These are phyloP conservation scores for Callorhinus ursinus DNA, from an alignment of 2,113 vertebrate genomes.

Conservation along the genomic window DNA sequence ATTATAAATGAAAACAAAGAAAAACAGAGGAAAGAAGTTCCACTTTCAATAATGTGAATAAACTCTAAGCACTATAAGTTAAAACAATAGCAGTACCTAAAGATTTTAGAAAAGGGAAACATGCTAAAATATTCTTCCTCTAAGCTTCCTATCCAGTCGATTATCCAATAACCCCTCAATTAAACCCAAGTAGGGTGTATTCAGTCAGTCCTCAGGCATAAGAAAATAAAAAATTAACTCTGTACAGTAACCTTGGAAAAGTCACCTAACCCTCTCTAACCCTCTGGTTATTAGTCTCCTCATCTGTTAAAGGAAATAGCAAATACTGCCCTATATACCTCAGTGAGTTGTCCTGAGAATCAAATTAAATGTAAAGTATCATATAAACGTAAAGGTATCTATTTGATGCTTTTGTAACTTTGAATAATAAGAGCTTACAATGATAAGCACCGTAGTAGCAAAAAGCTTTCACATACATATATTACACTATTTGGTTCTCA, in stretches of 20 bases:
- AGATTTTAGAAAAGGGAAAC: constrained; percentile 15
- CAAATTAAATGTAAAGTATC: background rate
- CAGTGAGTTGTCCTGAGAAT: background rate
- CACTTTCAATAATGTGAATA: constrained; percentile 24
- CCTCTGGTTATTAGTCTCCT: background rate
- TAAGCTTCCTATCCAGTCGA: background rate
- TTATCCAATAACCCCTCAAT: background rate
- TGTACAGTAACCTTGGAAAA: background rate
- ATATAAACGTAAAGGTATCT: background rate
- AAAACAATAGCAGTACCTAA: background rate
- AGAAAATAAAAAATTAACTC: background rate
- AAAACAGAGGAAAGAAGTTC: background rate
- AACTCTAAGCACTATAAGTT: background rate
- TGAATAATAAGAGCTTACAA: background rate
- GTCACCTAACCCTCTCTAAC: background rate
- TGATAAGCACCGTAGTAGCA: background rate
- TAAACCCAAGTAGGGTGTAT: background rate
- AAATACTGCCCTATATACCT: background rate
- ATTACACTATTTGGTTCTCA: background rate
- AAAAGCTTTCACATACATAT: background rate
- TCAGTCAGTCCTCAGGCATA: background rate
- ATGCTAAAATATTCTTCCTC: background rate
- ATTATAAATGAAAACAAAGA: constrained; percentile 45
- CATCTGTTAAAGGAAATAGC: background rate
- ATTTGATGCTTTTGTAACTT: background rate